A percentile compares a stretch with the other conserved stretches of the same genome.
Conservation (phyloP, 2,888 invertebrate genomes). For the Blera fallax region DNA sequence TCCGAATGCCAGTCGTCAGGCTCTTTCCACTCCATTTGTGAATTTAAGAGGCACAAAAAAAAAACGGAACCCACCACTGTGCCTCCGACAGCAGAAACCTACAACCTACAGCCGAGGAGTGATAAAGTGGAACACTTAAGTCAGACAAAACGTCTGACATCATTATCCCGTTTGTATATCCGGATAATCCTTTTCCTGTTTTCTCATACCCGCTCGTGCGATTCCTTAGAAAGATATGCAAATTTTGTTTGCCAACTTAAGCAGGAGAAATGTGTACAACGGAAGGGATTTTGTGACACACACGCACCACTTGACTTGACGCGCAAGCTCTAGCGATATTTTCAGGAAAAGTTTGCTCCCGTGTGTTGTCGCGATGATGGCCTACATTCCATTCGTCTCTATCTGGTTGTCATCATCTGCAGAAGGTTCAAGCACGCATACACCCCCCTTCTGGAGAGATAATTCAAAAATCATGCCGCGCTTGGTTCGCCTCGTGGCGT, state of each 20-base stretch:
- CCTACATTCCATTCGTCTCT: slow-evolving; percentile 27
- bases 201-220: slow-evolving; percentile 13
- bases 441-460: background rate
- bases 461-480: slow-evolving; percentile 32
- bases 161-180: slow-evolving; percentile 69
- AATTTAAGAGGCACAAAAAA: slow-evolving; percentile 8
- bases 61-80: background rate
- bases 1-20: background rate
- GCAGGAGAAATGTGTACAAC: slow-evolving; percentile 13
- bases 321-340: background rate
- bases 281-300: background rate
- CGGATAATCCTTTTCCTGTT: slow-evolving; percentile 69
- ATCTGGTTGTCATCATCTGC: too few relatives aligned
- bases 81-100: background rate
- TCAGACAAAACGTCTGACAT: slow-evolving; percentile 69
- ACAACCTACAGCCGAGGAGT: slow-evolving; percentile 7
- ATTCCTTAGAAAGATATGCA: slow-evolving; percentile 38
- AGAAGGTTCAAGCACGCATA: background rate
- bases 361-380: background rate
- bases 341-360: background rate
- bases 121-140: slow-evolving; percentile 62
- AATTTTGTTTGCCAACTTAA: slow-evolving; percentile 61
- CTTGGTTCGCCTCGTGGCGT: background rate
- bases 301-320: slow-evolving; percentile 38
- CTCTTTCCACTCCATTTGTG: slow-evolving; percentile 38